Base-by-base conservation (phyloP, 2,797 vertebrate genomes). In the Crypturellus tataupa region DNA sequence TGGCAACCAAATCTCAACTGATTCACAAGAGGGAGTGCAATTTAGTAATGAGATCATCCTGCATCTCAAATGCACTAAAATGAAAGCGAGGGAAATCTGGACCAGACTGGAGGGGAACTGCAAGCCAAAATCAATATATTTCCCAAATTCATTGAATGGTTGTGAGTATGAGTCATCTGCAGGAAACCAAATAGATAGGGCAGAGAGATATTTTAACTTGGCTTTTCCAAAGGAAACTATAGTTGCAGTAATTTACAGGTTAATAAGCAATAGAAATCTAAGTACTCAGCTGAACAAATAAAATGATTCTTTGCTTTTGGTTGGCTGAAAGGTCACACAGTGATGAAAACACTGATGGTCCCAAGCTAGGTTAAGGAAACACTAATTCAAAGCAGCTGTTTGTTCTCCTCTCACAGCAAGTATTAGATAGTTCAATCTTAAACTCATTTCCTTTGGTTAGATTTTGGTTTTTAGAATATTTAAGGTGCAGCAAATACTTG, bases 61-160 rank as follows among this genome's bases (percentile, higher is more conserved):
- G 87, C 17, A 1, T 80, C 87, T 96, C 85, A 86, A 77, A 90
- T 64, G 37, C 44, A 86, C 60, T 73, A 56, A 93, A 96, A 80
- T 85, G 60, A 95, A 95, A 77, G 44, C 58, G 77, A 97, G 96
- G 89, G 81, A 94, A 95, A 95, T 56, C 71, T 93, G 89, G 81
- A 89, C 46, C 46, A 72, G 68, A 60, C 23, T 94, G 75, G 69
- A 83, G 75, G 56, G 60, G 42, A 94, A 80, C 39, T 76, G 24
- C 69, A 83, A 81, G 96, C 87, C 93, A 96, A 96, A 97, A 97
- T 95, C 94, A 90, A 96, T 97, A 69, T 44, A 94, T 89, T 94
- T 96, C 82, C 89, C 92, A 91, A 78, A 91, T 95, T 91, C 72
- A 83, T 82, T 93, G 63, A 94, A 88, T 64, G 69, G 65, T 58